Evolutionary conservation across 2,113 vertebrate species (phyloP).

Genomic region (Merops nubicus): DNA sequence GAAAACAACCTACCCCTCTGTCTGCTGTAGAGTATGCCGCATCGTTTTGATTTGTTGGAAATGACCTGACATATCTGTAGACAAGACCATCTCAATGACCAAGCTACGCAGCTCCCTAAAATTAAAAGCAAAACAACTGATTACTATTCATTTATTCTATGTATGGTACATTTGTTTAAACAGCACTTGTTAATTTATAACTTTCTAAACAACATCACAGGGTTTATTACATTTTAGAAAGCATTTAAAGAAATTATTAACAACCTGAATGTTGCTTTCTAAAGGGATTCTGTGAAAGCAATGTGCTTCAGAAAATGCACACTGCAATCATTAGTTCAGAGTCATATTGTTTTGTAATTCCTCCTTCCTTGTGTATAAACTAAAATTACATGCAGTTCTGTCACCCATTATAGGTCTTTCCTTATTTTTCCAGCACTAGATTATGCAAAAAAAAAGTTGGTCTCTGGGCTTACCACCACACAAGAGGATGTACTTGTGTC

Average conservation of each 20-base stretch:
- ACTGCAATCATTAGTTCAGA: background rate
- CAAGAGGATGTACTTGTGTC: background rate
- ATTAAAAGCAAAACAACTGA: slow-evolving; percentile 55
- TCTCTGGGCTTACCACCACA: background rate
- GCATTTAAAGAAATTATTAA: slow-evolving; percentile 49
- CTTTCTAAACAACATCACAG: slow-evolving; percentile 20
- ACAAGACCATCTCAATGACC: slow-evolving; percentile 96
- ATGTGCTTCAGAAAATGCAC: slow-evolving; percentile 8
- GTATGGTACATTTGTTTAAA: slow-evolving; percentile 25
- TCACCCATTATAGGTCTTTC: background rate
- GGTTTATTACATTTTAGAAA: background rate
- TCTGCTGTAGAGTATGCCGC: slow-evolving; percentile 88
- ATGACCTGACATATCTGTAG: slow-evolving; percentile 97
- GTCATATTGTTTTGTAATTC: background rate
- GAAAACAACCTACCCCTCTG: slow-evolving; percentile 84
- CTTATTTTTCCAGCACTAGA: background rate
- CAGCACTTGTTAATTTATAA: slow-evolving; percentile 9
- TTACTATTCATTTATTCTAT: slow-evolving; percentile 25
- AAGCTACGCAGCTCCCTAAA: slow-evolving; percentile 89
- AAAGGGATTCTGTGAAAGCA: background rate
- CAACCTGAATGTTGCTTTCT: background rate
- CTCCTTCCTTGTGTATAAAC: background rate
- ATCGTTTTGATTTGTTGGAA: slow-evolving; percentile 96
- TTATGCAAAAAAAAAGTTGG: background rate
- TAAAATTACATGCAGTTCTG: slow-evolving; percentile 19